These are phyloP conservation scores for Brachyhypopomus gauderio DNA, from an alignment of 2,113 vertebrate genomes.

Conservation along the genomic window DNA sequence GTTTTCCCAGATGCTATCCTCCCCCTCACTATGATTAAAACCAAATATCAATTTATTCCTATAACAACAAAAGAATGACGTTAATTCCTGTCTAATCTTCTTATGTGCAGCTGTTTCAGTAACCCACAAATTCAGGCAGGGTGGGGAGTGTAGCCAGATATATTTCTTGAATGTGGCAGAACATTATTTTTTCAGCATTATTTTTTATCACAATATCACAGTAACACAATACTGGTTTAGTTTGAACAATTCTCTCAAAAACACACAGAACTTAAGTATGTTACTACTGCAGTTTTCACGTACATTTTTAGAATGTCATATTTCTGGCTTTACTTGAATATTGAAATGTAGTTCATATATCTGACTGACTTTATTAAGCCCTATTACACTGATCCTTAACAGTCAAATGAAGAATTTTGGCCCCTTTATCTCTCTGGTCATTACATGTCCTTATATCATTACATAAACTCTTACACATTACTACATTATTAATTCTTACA, in stretches of 20 bases:
- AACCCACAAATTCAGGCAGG: slow-evolving; percentile 77
- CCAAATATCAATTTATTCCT: slow-evolving; percentile 81
- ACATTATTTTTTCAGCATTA: neutral
- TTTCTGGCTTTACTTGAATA: neutral
- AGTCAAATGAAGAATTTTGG: neutral
- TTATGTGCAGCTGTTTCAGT: slow-evolving; percentile 75
- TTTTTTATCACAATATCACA: neutral
- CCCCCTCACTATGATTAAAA: slow-evolving; percentile 68
- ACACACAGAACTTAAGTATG: neutral
- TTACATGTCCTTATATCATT: no score
- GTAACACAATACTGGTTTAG: neutral
- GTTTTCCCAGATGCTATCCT: slow-evolving; percentile 48
- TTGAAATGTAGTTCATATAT: neutral
- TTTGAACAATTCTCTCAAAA: neutral
- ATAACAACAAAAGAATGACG: slow-evolving; percentile 80
- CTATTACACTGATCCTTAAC: neutral
- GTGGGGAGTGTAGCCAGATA: slow-evolving; percentile 52
- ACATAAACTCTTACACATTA: no score
- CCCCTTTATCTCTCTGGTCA: no score
- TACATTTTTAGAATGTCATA: neutral
- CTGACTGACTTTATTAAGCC: neutral
- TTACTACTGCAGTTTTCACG: no score
- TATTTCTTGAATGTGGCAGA: slow-evolving; percentile 39
- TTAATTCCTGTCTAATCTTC: slow-evolving; percentile 83
- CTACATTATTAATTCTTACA: no score